Evolutionary conservation across 30 jellyfish, hydroid and myxozoan genomes (phyloP), one percentile per base, ranked within the genome.

Genomic region (Aurelia coerulea): DNA sequence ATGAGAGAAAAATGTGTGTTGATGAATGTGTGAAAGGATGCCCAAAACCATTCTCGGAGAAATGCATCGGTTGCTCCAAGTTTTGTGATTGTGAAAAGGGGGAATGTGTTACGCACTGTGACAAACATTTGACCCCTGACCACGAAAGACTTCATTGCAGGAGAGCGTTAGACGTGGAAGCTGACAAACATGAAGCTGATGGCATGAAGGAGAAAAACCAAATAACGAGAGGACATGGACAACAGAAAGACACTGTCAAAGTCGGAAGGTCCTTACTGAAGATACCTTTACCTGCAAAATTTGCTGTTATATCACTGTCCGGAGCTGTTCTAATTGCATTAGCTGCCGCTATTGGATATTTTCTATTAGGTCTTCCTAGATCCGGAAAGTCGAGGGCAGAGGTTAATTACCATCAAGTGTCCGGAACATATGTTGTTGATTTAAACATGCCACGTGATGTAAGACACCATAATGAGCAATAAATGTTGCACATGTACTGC

Each of bases 21-120:
- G 96, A 90, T 41, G 93, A 81, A 51, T 95, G 99, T 53, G 80
- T 85, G 41, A 75, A 80, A 66, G 99, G 97, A 3, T 95, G 99
- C 87, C 93, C 93, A 1, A 80, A 66, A 49, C 97, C 97, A 31
- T 78, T 89, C 83, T 80, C 97, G 13, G 97, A 85, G 69, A 86
- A 83, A 42, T 95, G 99, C 77, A 51, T 88, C 69, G 93, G 87
- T 42, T 95, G 99, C 65, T 62, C 87, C 62, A 69, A 84, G 88
- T 95, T 84, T 76, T 95, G 99, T 73, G 97, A 95, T 62, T 95
- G 99, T 59, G 96, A 96, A 46, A 71, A 50, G 15, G 99, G 99
- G 13, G 92, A 56, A 12, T 95, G 99, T 72, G 99, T 95, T 23
- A 78, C 97, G 32, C 84, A 80, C 65, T 95, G 99, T 72, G 87